Percentiles rank a stretch among this genome's conserved stretches.
Conservation (phyloP, 2,888 invertebrate genomes). For the Synergus umbraculus region DNA sequence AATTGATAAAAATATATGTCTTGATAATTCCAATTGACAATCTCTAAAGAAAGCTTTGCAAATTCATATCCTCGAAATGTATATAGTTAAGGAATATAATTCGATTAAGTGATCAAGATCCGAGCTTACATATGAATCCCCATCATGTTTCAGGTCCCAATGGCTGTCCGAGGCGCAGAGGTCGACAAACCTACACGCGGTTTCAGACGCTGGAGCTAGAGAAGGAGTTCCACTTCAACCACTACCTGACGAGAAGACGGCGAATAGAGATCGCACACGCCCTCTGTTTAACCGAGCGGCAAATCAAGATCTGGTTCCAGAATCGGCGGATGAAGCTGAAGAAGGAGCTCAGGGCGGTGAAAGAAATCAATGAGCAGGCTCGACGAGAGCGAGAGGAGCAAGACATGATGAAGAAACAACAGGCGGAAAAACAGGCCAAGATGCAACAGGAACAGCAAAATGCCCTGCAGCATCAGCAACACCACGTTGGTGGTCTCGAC, state of each 20-base stretch:
- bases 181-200: conserved; percentile 97
- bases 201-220: conserved; percentile 99
- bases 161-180: conserved; percentile 95
- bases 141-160: conserved; percentile 88
- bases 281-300: conserved; percentile 95
- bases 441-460: conserved; percentile 86
- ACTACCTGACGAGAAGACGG: conserved; percentile 96
- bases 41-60: too few species aligned
- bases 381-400: conserved; percentile 94
- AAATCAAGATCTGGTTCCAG: conserved; percentile 98
- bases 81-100: neutral
- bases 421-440: conserved; percentile 91
- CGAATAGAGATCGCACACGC: conserved; percentile 98
- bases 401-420: conserved; percentile 93
- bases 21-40: too few species aligned
- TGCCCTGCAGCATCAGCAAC: conserved; percentile 84
- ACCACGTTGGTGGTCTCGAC: conserved; percentile 86
- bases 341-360: conserved; percentile 95
- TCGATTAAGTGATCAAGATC: neutral
- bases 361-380: conserved; percentile 96
- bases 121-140: neutral
- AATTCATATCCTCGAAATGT: too few species aligned
- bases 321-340: conserved; percentile 98
- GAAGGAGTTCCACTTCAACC: conserved; percentile 99
- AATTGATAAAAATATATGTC: too few species aligned